Evolutionary conservation across 2,888 invertebrate genomes (phyloP).

Genomic region (Brachyptera putata): DNA sequence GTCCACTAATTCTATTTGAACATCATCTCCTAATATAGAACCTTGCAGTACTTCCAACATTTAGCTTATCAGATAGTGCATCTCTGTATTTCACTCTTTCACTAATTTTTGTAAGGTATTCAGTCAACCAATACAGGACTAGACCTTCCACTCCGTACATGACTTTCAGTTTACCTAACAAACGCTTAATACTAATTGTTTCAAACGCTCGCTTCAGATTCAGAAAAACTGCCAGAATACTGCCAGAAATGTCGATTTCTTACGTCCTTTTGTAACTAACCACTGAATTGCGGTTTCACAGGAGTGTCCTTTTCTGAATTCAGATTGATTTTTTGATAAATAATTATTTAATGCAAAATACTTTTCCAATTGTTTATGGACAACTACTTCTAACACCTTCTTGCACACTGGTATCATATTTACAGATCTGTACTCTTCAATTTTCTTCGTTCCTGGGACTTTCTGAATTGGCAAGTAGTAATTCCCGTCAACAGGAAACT

Average conservation of each 20-base stretch:
- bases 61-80: slow-evolving; percentile 9
- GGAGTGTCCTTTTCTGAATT: slow-evolving; percentile 25
- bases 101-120: slow-evolving; percentile 28
- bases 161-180: slow-evolving; percentile 27
- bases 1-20: neutral
- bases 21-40: slow-evolving; percentile 31
- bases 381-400: slow-evolving; percentile 31
- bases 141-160: slow-evolving; percentile 22
- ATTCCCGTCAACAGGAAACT: neutral
- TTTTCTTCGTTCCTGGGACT: neutral
- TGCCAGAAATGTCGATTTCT: slow-evolving; percentile 22
- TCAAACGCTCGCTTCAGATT: slow-evolving; percentile 29
- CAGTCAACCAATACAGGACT: slow-evolving; percentile 19
- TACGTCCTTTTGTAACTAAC: slow-evolving; percentile 24
- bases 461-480: neutral
- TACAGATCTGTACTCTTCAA: slow-evolving; percentile 30
- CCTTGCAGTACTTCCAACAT: slow-evolving; percentile 33
- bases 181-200: slow-evolving; percentile 25
- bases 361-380: slow-evolving; percentile 23
- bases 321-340: slow-evolving; percentile 19
- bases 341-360: slow-evolving; percentile 27
- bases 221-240: slow-evolving; percentile 22
- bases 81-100: slow-evolving; percentile 26
- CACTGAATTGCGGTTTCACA: slow-evolving; percentile 28
- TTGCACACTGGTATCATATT: slow-evolving; percentile 30